Evolutionary conservation across 1,140 invertebrate species (phyloP).

Genomic region (Ceratosolen solmsi): DNA sequence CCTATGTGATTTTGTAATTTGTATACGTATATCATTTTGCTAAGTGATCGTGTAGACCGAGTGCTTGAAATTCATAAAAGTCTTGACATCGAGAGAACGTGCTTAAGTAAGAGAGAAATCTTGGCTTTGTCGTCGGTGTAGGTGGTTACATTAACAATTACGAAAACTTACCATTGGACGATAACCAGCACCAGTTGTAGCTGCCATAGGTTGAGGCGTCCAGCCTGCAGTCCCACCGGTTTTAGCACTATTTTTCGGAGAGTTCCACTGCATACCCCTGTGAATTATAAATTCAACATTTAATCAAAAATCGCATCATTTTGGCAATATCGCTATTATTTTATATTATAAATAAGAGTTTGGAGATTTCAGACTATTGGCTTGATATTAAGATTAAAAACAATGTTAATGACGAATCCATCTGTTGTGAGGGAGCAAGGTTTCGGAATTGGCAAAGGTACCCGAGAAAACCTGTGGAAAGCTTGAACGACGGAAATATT

Average conservation of each 20-base stretch:
- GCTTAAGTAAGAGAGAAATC: constrained; percentile 43
- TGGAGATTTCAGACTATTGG: too few species aligned
- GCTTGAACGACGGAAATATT: too few species aligned
- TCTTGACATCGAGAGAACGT: constrained; percentile 51
- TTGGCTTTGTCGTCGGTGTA: constrained; percentile 3
- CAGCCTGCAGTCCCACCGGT: constrained; percentile 79
- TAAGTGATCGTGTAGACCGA: not conserved
- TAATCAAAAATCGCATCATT: too few species aligned
- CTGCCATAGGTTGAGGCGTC: constrained; percentile 89
- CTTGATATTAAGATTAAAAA: too few species aligned
- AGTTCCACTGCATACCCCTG: constrained; percentile 88
- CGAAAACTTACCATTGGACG: constrained; percentile 82
- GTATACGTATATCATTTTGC: not conserved
- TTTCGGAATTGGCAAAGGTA: too few species aligned
- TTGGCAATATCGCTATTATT: too few species aligned
- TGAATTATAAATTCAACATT: constrained; percentile 37
- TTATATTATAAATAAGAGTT: too few species aligned
- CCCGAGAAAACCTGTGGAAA: too few species aligned
- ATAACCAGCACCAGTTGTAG: constrained; percentile 87
- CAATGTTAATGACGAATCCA: too few species aligned
- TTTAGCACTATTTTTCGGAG: constrained; percentile 87
- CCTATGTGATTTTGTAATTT: not conserved
- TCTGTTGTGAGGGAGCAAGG: too few species aligned
- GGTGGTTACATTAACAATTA: not conserved
- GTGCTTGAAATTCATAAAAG: constrained; percentile 23